Evolutionary conservation across 2,797 vertebrate genomes (phyloP).

Genomic region (Sciurus vulgaris): DNA sequence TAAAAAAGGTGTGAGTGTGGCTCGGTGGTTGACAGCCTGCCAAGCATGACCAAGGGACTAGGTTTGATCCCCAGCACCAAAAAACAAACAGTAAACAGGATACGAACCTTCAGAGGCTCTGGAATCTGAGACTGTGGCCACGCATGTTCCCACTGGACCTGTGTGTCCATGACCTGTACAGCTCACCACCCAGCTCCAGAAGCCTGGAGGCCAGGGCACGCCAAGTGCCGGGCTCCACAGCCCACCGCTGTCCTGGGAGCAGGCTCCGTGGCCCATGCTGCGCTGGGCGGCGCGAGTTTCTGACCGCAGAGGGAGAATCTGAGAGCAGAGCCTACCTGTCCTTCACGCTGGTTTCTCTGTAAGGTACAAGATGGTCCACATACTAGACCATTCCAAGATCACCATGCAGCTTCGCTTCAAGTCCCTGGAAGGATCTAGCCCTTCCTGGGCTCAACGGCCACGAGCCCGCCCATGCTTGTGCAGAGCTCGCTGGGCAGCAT

Average conservation of each 20-base stretch:
- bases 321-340: rapidly evolving
- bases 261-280: no score
- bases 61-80: no score
- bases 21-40: no score
- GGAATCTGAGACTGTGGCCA: not conserved
- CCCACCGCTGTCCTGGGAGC: not conserved
- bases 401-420: not conserved
- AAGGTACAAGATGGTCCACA: not conserved
- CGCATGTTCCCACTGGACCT: rapidly evolving
- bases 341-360: not conserved
- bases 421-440: not conserved
- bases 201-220: not conserved
- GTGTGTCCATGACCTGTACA: not conserved
- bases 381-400: rapidly evolving
- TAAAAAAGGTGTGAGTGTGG: no score
- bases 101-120: no score
- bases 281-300: no score
- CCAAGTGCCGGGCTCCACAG: not conserved
- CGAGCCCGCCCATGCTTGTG: no score
- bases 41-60: no score
- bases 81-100: no score
- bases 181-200: rapidly evolving
- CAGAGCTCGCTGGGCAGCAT: not conserved
- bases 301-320: no score
- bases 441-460: not conserved